phyloP scores from a whole-genome alignment of 2,113 vertebrate species.

The Esox niger region DNA sequence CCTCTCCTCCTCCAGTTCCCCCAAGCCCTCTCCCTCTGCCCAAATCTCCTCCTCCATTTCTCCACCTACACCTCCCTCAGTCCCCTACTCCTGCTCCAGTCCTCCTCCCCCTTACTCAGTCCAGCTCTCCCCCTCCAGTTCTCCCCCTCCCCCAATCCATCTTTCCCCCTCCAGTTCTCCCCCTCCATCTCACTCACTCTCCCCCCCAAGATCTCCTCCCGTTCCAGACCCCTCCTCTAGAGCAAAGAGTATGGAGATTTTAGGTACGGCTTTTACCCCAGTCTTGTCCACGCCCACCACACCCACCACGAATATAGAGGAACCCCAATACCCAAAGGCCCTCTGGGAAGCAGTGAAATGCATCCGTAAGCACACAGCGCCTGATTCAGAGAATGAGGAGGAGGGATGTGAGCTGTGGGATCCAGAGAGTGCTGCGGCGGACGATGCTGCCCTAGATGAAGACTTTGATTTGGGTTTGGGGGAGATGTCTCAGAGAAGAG shows the following conservation, averaged over 20 bases:
- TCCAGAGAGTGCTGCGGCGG: constrained; percentile 35
- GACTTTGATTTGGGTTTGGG: neutral
- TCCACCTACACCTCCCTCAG: neutral
- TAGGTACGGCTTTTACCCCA: constrained; percentile 2
- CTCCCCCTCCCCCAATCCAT: constrained; percentile 1
- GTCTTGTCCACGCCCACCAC: neutral
- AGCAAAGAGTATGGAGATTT: neutral
- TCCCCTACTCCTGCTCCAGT: neutral
- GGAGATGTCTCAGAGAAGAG: neutral
- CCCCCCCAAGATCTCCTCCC: constrained; percentile 8
- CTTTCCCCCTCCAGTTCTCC: too few species aligned
- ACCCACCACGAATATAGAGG: constrained; percentile 22
- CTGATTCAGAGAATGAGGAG: constrained; percentile 88
- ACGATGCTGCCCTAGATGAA: neutral
- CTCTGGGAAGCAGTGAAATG: constrained; percentile 84
- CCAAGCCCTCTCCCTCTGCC: neutral
- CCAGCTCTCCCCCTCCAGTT: neutral
- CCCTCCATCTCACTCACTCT: neutral
- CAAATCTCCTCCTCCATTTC: neutral
- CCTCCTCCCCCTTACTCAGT: neutral
- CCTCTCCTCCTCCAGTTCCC: neutral
- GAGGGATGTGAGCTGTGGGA: constrained; percentile 61
- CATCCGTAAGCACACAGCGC: constrained; percentile 89
- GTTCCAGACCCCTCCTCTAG: neutral
- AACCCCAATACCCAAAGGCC: constrained; percentile 66